Evolutionary conservation across 2,888 invertebrate genomes (phyloP), one percentile per base, ranked within the genome.

Genomic region (Tenthredo scrophulariae): DNA sequence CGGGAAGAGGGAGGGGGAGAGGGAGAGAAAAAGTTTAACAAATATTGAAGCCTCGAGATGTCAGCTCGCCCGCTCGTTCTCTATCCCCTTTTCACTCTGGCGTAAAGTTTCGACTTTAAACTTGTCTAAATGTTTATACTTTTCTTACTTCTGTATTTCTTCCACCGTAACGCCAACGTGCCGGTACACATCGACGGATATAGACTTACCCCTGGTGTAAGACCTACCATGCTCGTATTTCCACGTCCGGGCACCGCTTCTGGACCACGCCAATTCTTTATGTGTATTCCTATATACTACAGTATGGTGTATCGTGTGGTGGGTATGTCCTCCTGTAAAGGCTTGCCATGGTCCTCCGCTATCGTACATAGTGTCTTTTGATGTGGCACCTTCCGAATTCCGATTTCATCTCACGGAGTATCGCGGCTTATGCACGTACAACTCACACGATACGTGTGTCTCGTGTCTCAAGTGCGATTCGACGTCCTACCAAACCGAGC

Each of bases 41-140:
- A 91, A 90, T 89, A 91, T 91, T 89, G 90, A 91, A 91, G 91
- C 91, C 89, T 87, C 85, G 87, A 88, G 88, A 90, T 87, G 90
- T 89, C 90, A 87, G 87, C 80, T 85, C 70, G 54, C 43, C 65
- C 43, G 58, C 80, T 85, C 83, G 86, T 86, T 40, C 67, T 67
- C 37, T 50, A 54, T 29, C 13, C 84, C 75, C 65, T 83, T 85
- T 85, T 75, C 54, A 37, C 58, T 77, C 86, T 84, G 85, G 86
- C 85, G 84, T 87, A 89, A 91, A 91, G 88, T 91, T 91, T 88
- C 33, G 84, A 90, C 88, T 90, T 90, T 89, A 90, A 91, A 91
- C 91, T 92, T 89, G 89, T 91, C 90, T 90, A 90, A 91, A 91
- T 90, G 90, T 90, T 90, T 90, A 88, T 89, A 90, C 88, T 88